Conservation (phyloP, 2,113 vertebrate genomes). For the Phaetusa simplex region DNA sequence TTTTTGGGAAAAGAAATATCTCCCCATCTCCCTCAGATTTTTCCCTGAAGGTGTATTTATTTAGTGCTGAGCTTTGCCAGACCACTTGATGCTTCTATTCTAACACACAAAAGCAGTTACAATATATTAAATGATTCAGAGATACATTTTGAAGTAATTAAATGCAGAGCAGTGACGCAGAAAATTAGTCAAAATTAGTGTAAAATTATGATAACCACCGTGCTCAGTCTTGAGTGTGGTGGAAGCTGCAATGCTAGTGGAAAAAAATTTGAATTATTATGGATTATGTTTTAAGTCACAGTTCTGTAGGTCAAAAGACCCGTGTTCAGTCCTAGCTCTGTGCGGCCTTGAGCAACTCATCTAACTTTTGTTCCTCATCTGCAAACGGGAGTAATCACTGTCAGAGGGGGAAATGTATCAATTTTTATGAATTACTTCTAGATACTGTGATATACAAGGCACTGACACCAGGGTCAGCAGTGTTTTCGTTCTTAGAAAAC, state of each 20-base stretch:
- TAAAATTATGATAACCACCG: slow-evolving; percentile 32
- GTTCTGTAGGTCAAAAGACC: background rate
- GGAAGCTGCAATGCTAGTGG: background rate
- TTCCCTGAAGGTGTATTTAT: slow-evolving; percentile 26
- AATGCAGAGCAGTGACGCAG: slow-evolving; percentile 13
- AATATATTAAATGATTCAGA: slow-evolving; percentile 16
- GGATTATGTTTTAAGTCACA: background rate
- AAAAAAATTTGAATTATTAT: background rate
- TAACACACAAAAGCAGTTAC: slow-evolving; percentile 8
- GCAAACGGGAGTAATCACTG: accelerated
- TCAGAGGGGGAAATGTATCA: background rate
- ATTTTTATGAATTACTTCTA: background rate
- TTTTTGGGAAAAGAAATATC: background rate
- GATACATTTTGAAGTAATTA: slow-evolving; percentile 54
- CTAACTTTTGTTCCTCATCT: background rate
- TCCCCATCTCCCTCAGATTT: background rate
- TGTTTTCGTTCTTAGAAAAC: background rate
- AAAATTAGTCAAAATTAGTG: slow-evolving; percentile 55
- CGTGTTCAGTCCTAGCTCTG: background rate
- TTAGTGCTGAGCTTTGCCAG: slow-evolving; percentile 54
- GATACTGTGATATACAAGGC: background rate
- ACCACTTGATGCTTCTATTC: slow-evolving; percentile 22
- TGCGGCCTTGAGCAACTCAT: accelerated
- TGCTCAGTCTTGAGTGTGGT: background rate
- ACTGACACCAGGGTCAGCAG: background rate